A percentile compares a stretch with the other conserved stretches of the same genome.
Conservation (phyloP, 2,888 invertebrate genomes). For the Chesias legatella region DNA sequence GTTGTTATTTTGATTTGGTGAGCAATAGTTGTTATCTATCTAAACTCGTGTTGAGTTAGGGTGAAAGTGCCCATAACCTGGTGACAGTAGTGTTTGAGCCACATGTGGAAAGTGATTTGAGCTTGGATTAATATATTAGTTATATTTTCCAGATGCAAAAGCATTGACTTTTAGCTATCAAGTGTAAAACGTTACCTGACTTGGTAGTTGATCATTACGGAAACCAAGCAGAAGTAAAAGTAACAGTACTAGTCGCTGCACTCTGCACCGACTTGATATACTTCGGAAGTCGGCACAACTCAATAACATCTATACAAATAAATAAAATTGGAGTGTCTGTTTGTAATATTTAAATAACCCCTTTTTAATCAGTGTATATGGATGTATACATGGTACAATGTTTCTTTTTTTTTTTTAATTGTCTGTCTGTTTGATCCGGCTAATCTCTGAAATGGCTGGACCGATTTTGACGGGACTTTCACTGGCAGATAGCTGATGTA, state of each 20-base stretch:
- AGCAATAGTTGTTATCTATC: too few relatives aligned
- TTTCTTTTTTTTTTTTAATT: too few relatives aligned
- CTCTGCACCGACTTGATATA: neutral
- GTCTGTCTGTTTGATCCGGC: too few relatives aligned
- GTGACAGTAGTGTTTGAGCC: conserved; percentile 13
- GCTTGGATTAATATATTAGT: neutral
- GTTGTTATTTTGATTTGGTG: too few relatives aligned
- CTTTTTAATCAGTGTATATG: too few relatives aligned
- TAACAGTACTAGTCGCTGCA: conserved; percentile 5
- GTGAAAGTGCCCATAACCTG: conserved; percentile 36
- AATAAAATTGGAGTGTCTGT: too few relatives aligned
- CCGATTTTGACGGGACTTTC: too few relatives aligned
- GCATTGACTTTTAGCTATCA: neutral
- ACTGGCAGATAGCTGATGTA: too few relatives aligned
- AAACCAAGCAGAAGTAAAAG: conserved; percentile 24
- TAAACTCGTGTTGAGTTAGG: conserved; percentile 19
- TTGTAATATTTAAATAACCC: too few relatives aligned
- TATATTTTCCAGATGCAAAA: conserved; percentile 3
- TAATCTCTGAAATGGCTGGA: too few relatives aligned
- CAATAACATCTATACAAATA: too few relatives aligned
- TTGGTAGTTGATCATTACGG: conserved; percentile 12
- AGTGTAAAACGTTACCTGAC: conserved; percentile 12
- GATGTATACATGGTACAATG: too few relatives aligned
- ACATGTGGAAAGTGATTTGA: conserved; percentile 27
- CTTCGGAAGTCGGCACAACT: neutral